phyloP scores from a whole-genome alignment of 2,113 vertebrate species.

The Perca flavescens region DNA sequence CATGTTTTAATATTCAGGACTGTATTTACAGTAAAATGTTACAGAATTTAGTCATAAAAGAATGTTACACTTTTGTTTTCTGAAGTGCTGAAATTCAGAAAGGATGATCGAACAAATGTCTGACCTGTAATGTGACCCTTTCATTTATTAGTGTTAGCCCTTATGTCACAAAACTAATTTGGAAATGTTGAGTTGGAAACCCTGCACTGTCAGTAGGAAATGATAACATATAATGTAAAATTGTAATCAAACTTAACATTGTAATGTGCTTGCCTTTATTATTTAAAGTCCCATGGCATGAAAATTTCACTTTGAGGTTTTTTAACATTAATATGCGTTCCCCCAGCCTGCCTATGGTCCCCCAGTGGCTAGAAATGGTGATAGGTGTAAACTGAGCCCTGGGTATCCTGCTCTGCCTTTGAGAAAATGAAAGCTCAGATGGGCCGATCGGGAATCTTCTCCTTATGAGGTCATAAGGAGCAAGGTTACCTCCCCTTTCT shows the following conservation, averaged over 20 bases:
- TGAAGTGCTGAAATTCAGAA: background rate
- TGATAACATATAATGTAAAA: conserved; percentile 11
- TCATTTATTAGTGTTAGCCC: background rate
- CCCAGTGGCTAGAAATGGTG: no score
- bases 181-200: background rate
- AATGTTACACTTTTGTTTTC: background rate
- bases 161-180: background rate
- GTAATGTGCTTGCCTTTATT: background rate
- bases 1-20: background rate
- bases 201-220: background rate
- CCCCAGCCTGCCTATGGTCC: no score
- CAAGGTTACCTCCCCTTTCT: no score
- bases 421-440: no score
- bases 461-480: no score
- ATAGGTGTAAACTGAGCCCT: no score
- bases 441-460: no score
- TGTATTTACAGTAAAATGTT: background rate
- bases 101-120: rapidly evolving
- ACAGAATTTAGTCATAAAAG: background rate
- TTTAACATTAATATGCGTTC: no score
- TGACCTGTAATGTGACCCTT: background rate
- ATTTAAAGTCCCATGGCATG: background rate
- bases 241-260: background rate
- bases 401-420: no score
- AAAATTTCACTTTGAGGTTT: no score